Conservation (phyloP, 2,888 invertebrate species). For the Lithosia quadra region DNA sequence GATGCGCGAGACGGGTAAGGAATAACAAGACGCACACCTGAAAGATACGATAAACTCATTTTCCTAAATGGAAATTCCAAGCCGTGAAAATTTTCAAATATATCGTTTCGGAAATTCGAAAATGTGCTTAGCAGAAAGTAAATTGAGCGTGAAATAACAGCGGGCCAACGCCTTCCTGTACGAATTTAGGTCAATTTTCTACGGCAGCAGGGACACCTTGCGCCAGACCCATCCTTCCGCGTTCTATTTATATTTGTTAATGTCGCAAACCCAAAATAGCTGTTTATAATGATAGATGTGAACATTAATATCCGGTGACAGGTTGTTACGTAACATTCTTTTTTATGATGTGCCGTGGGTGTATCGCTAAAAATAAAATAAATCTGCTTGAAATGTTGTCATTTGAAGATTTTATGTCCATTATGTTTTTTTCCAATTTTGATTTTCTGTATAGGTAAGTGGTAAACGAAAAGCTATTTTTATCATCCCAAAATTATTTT, state of each 20-base stretch:
- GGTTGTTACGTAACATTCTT: slow-evolving; percentile 25
- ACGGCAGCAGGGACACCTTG: slow-evolving; percentile 52
- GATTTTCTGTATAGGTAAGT: no score
- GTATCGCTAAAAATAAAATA: neutral
- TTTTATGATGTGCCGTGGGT: slow-evolving; percentile 4
- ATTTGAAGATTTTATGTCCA: neutral
- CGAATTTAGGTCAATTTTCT: slow-evolving; percentile 75
- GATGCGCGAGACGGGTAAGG: slow-evolving; percentile 2
- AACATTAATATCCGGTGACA: slow-evolving; percentile 40
- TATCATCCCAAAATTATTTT: no score
- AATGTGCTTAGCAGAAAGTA: slow-evolving; percentile 65
- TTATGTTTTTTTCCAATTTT: no score
- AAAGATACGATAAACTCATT: slow-evolving; percentile 20
- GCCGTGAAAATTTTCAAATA: slow-evolving; percentile 46
- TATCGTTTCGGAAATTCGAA: slow-evolving; percentile 59
- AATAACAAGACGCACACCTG: slow-evolving; percentile 19
- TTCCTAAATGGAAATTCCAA: slow-evolving; percentile 28
- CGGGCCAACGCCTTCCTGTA: slow-evolving; percentile 56
- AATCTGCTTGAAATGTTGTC: neutral
- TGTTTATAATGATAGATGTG: slow-evolving; percentile 48
- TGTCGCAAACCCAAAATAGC: slow-evolving; percentile 51
- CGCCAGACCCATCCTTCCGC: slow-evolving; percentile 55
- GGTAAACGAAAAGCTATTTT: no score
- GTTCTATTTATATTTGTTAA: slow-evolving; percentile 59
- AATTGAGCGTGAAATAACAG: slow-evolving; percentile 78